Base-by-base conservation (phyloP, 2,888 invertebrate genomes). In the Poecilobothrus nobilitatus region DNA sequence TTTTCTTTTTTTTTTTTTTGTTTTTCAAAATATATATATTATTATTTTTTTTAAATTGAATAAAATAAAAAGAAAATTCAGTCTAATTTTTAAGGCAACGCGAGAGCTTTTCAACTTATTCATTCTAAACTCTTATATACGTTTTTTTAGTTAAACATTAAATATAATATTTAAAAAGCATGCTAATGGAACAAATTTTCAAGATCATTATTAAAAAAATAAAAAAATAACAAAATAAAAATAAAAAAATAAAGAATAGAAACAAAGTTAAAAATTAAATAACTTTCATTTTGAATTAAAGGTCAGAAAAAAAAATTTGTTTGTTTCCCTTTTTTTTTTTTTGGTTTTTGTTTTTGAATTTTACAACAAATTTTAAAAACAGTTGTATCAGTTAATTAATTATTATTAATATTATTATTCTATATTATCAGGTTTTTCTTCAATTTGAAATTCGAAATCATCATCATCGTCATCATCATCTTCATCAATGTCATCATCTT, bases 71-170 rank as follows among this genome's bases (percentile, higher is more conserved):
- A 76, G 84, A 83, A 85, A 85, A 86, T 86, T 86, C 86, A 86
- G 86, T 86, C 86, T 86, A 86, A 85, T 84, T 84, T 86, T 84
- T 86, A 86, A 86, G 86, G 86, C 86, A 86, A 85, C 86, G 84
- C 83, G 85, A 86, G 85, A 85, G 84, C 84, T 83, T 78, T 78
- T 76, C 37, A 37, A 37, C 37, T 12, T 37, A 37, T 37, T 37
- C 37, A 37, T 76, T 77, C 69, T 72, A 71, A 70, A 70, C 67
- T 71, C 68, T 70, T 67, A 69, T 27, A 65, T 22, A 20, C 22
- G 9, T 63, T 21, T 63, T n/a, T 22, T 2, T 61, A n/a, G 20
- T 61, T 18, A n/a, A n/a, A n/a, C 20, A 22, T 63, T 63, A 21
- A 21, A 9, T 15, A 15, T 63, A 63, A 10, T 20, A 21, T 63